phyloP scores from a whole-genome alignment of 2,888 invertebrate genomes.

The Crepidodera aurea region DNA sequence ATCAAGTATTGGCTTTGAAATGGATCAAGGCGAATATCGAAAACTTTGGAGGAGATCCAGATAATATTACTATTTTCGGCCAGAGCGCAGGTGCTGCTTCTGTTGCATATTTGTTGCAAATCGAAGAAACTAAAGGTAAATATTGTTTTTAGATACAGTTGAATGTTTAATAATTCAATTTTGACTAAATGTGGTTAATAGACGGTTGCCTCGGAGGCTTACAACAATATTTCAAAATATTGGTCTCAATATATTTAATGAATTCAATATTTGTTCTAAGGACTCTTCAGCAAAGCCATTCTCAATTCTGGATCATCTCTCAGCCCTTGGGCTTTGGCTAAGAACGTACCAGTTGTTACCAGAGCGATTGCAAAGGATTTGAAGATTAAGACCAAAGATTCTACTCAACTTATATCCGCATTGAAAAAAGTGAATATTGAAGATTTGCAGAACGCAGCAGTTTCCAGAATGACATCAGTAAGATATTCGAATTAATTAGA shows the following conservation, averaged over 20 bases:
- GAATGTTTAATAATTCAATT: too few species aligned
- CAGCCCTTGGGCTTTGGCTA: conserved; percentile 50
- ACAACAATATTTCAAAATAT: too few species aligned
- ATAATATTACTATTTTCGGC: conserved; percentile 72
- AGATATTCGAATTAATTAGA: not conserved
- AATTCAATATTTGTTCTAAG: conserved; percentile 17
- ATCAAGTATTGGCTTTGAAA: conserved; percentile 73
- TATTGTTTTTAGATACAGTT: not conserved
- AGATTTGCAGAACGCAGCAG: conserved; percentile 6
- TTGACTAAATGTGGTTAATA: too few species aligned
- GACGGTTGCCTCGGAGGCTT: too few species aligned
- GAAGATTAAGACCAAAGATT: not conserved
- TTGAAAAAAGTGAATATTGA: conserved; percentile 11
- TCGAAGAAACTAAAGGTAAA: conserved; percentile 23
- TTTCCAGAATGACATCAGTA: conserved; percentile 20
- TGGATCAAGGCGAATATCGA: conserved; percentile 75
- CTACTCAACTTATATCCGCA: not conserved
- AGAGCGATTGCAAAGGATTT: conserved; percentile 6
- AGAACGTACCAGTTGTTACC: not conserved
- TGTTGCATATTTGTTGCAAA: conserved; percentile 30
- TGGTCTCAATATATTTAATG: too few species aligned
- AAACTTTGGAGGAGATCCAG: conserved; percentile 74
- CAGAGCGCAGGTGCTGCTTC: conserved; percentile 74
- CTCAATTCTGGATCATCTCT: conserved; percentile 51
- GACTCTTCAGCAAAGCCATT: conserved; percentile 50